phyloP scores from a whole-genome alignment of 1,140 invertebrate genomes.

The Eupeodes corollae region DNA sequence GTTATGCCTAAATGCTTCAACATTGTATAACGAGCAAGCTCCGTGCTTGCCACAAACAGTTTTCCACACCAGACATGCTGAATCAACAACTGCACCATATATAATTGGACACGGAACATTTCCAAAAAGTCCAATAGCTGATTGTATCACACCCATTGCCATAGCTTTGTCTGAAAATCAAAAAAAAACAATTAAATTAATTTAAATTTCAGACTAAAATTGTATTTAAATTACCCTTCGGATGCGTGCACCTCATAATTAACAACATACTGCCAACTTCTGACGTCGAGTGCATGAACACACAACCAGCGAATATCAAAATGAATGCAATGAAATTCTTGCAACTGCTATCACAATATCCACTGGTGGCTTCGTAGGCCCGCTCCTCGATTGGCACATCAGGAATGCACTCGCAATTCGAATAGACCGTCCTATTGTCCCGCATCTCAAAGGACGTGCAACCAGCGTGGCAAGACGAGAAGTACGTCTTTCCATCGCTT shows the following conservation, averaged over 20 bases:
- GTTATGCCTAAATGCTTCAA: conserved; percentile 67
- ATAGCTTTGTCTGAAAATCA: conserved; percentile 69
- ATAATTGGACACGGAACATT: conserved; percentile 89
- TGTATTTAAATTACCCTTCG: conserved; percentile 42
- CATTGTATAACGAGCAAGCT: conserved; percentile 77
- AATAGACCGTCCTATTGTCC: conserved; percentile 53
- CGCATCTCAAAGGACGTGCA: conserved; percentile 50
- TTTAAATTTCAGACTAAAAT: neutral
- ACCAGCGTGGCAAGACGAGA: conserved; percentile 81
- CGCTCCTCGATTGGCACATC: conserved; percentile 11
- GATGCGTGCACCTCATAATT: conserved; percentile 82
- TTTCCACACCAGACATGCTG: conserved; percentile 80
- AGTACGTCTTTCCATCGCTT: conserved; percentile 65
- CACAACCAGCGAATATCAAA: conserved; percentile 73
- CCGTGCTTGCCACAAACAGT: conserved; percentile 65
- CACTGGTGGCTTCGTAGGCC: conserved; percentile 43
- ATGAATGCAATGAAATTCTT: conserved; percentile 72
- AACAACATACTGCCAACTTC: conserved; percentile 85
- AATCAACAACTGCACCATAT: conserved; percentile 84
- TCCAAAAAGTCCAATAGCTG: conserved; percentile 83
- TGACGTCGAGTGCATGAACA: conserved; percentile 83
- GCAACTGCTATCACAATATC: conserved; percentile 70
- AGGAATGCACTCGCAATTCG: conserved; percentile 62
- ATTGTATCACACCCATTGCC: conserved; percentile 86
- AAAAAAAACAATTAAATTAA: neutral